phyloP scores from a whole-genome alignment of 2,888 invertebrate genomes.

The Amphipoea lucens region DNA sequence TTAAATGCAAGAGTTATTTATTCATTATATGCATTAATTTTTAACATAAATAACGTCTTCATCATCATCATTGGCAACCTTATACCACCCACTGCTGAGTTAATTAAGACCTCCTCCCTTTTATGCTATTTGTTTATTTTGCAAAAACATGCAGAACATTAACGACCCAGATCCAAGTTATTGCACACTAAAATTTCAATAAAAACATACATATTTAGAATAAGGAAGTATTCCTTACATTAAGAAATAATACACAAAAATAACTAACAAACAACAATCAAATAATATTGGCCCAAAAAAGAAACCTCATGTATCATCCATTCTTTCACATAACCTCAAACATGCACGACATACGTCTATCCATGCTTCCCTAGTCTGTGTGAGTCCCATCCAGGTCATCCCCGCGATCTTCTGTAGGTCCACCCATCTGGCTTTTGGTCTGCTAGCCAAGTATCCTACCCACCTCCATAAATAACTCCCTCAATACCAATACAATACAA shows the following conservation, averaged over 20 bases:
- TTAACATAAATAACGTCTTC: no score
- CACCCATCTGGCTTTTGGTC: not conserved
- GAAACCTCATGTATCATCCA: no score
- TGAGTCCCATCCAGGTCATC: not conserved
- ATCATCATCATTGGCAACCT: not conserved
- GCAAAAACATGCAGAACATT: no score
- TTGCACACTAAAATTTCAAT: no score
- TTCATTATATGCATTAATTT: not conserved
- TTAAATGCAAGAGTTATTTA: not conserved
- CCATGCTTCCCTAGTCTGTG: not conserved
- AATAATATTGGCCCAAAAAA: no score
- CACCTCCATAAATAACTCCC: not conserved
- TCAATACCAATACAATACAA: constrained; percentile 52
- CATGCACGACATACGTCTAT: no score
- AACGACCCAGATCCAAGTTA: no score
- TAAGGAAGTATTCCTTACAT: no score
- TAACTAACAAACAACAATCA: no score
- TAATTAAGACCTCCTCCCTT: not conserved
- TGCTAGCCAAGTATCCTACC: not conserved
- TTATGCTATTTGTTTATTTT: not conserved
- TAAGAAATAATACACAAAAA: no score
- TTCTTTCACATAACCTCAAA: no score
- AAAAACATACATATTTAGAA: no score
- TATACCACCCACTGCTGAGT: not conserved
- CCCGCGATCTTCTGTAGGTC: not conserved